phyloP scores from a whole-genome alignment of 1,140 invertebrate genomes.

The Lycorma delicatula region DNA sequence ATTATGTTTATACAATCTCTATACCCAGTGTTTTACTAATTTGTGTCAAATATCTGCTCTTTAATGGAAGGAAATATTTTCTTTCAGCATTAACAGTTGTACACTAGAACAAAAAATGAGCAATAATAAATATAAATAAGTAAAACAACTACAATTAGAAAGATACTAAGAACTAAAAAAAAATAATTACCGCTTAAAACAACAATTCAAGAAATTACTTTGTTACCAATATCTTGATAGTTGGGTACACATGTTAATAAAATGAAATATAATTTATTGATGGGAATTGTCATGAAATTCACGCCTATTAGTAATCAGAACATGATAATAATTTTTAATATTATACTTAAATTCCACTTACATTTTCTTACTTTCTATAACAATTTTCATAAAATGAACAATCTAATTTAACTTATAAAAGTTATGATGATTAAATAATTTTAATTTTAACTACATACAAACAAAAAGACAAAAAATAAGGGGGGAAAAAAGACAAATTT shows the following conservation, averaged over 20 bases:
- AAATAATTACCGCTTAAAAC: constrained; percentile 10
- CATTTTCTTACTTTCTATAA: too few relatives aligned
- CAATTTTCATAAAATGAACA: too few relatives aligned
- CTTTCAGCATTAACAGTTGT: constrained; percentile 40
- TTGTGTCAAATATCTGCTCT: constrained; percentile 45
- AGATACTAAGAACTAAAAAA: too few relatives aligned
- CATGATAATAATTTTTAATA: too few relatives aligned
- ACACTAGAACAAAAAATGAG: constrained; percentile 42
- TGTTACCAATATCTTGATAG: neutral
- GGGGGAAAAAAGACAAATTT: neutral
- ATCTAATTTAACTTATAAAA: neutral
- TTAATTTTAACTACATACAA: neutral
- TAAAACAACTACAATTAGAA: too few relatives aligned
- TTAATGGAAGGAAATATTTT: constrained; percentile 44
- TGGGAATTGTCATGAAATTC: neutral
- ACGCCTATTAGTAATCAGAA: too few relatives aligned
- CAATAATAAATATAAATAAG: too few relatives aligned
- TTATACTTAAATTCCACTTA: too few relatives aligned
- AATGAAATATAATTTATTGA: neutral
- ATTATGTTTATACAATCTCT: constrained; percentile 12
- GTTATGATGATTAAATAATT: constrained; percentile 7
- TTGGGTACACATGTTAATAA: neutral
- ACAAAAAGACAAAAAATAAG: neutral
- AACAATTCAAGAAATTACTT: neutral
- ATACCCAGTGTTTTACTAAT: constrained; percentile 39